Evolutionary conservation across 1,140 invertebrate species (phyloP).

Genomic region (Adelges cooleyi): DNA sequence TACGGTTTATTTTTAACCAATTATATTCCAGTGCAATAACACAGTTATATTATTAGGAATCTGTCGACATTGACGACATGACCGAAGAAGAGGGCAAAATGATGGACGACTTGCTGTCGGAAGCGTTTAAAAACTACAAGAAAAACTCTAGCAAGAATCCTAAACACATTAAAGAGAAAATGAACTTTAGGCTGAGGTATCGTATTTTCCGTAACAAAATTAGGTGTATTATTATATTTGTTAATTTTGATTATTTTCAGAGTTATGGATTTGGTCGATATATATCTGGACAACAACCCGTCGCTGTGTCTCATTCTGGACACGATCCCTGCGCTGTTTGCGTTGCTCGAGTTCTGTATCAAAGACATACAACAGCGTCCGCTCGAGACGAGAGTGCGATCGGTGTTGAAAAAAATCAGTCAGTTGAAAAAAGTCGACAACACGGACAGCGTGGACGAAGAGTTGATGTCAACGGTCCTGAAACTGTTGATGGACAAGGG

Average conservation of each 20-base stretch:
- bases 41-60: conserved; percentile 47
- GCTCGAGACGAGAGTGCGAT: conserved; percentile 48
- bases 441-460: conserved; percentile 44
- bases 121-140: conserved; percentile 54
- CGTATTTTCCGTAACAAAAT: not conserved
- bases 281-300: conserved; percentile 53
- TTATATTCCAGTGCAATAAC: conserved; percentile 7
- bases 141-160: conserved; percentile 38
- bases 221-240: not conserved
- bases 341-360: conserved; percentile 53
- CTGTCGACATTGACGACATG: conserved; percentile 62
- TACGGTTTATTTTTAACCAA: not conserved
- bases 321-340: conserved; percentile 52
- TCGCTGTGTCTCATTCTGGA: conserved; percentile 52
- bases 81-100: conserved; percentile 60
- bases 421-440: conserved; percentile 49
- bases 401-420: conserved; percentile 49
- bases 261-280: conserved; percentile 56
- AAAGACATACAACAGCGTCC: conserved; percentile 54
- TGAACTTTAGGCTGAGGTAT: conserved; percentile 29
- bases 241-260: conserved; percentile 55
- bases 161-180: conserved; percentile 19
- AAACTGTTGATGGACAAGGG: conserved; percentile 51
- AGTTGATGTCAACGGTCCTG: conserved; percentile 46
- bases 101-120: conserved; percentile 54